These are phyloP conservation scores for Heteromurus nitidus DNA, from an alignment of 2,888 invertebrate species.

Conservation along the genomic window DNA sequence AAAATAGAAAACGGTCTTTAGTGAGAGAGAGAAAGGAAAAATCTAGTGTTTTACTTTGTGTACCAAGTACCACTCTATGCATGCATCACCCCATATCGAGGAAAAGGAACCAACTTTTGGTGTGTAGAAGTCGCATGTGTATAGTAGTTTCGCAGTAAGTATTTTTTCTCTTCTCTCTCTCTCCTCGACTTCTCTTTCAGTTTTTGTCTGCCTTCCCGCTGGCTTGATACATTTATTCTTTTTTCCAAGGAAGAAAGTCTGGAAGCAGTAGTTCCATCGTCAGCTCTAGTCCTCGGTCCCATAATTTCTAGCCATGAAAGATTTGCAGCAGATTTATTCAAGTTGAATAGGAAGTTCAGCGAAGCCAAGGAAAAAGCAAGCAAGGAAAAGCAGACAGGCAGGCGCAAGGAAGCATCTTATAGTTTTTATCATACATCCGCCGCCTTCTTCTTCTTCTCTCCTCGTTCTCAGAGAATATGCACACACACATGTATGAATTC, in stretches of 20 bases:
- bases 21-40: not conserved
- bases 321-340: slow-evolving; percentile 72
- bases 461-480: not conserved
- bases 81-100: slow-evolving; percentile 5
- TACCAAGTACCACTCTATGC: no score
- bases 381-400: not conserved
- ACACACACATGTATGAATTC: slow-evolving; percentile 42
- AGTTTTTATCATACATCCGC: slow-evolving; percentile 39
- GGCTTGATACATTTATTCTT: slow-evolving; percentile 54
- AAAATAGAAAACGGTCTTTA: slow-evolving; percentile 36
- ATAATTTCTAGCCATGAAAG: slow-evolving; percentile 67
- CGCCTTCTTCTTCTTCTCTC: slow-evolving; percentile 4
- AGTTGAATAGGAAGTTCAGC: slow-evolving; percentile 66
- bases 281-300: slow-evolving; percentile 56
- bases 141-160: no score
- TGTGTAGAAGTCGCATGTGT: no score
- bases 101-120: slow-evolving; percentile 22
- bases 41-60: slow-evolving; percentile 27
- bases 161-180: not conserved
- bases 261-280: slow-evolving; percentile 57
- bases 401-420: slow-evolving; percentile 41
- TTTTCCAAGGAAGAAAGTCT: slow-evolving; percentile 42
- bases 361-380: slow-evolving; percentile 51
- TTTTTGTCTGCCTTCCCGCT: slow-evolving; percentile 45
- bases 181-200: not conserved